These are phyloP conservation scores for Holothuria scabra DNA, from an alignment of 53 echinoderm and acorn worm genomes.

Conservation along the genomic window DNA sequence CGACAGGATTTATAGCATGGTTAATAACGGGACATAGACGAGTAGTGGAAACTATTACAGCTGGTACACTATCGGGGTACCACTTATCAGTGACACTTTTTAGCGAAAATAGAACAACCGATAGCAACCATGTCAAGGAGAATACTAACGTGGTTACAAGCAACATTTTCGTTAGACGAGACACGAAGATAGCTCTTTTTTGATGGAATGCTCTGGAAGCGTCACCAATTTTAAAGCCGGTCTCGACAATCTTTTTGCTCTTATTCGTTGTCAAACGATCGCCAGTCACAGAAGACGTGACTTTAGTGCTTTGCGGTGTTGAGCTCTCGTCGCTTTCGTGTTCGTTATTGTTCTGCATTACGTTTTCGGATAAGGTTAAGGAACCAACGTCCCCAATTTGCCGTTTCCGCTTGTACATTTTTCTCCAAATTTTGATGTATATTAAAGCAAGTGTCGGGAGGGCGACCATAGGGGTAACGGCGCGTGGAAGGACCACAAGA, in stretches of 20 bases:
- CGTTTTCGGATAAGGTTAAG: neutral
- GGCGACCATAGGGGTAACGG: neutral
- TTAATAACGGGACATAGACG: constrained; percentile 5
- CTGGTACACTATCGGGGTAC: neutral
- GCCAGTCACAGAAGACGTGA: no score
- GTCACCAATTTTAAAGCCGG: no score
- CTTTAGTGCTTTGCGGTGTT: no score
- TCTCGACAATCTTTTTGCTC: no score
- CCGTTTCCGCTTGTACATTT: neutral
- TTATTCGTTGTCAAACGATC: no score
- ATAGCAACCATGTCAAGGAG: constrained; percentile 13
- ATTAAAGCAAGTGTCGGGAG: neutral
- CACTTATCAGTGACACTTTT: neutral
- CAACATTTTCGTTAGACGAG: constrained; percentile 13
- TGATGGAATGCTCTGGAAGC: no score
- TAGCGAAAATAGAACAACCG: neutral
- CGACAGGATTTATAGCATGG: constrained; percentile 25
- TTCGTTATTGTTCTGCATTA: no score
- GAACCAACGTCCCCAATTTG: neutral
- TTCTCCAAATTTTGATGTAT: constrained; percentile 10
- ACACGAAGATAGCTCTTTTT: neutral
- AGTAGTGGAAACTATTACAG: neutral
- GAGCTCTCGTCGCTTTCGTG: no score
- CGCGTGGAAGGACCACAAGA: neutral
- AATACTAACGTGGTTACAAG: constrained; percentile 4